Conservation (phyloP, 2,888 invertebrate genomes). For the Dynastes maya region DNA sequence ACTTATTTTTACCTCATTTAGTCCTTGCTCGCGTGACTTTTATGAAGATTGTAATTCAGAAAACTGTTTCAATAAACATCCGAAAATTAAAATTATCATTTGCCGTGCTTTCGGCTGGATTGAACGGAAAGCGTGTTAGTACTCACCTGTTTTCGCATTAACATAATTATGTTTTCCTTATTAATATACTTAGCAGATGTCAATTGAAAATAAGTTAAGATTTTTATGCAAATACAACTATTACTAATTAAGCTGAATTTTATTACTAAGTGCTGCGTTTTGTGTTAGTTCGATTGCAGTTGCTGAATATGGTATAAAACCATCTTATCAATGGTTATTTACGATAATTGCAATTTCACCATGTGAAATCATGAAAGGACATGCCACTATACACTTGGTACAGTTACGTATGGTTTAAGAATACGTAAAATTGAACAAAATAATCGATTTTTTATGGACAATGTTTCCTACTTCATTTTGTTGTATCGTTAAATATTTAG, state of each 20-base stretch:
- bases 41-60: constrained; percentile 36
- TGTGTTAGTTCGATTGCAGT: neutral
- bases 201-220: constrained; percentile 19
- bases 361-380: too few relatives aligned
- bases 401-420: too few relatives aligned
- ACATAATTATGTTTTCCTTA: constrained; percentile 35
- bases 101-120: constrained; percentile 31
- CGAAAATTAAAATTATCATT: constrained; percentile 40
- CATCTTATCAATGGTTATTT: neutral
- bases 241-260: constrained; percentile 6
- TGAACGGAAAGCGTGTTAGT: constrained; percentile 9
- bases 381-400: too few relatives aligned
- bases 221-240: constrained; percentile 14
- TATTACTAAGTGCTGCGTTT: neutral
- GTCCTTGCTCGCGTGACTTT: constrained; percentile 32
- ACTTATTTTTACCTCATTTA: constrained; percentile 26
- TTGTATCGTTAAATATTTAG: too few relatives aligned
- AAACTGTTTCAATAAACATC: constrained; percentile 36
- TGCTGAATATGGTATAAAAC: neutral
- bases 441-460: too few relatives aligned
- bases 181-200: constrained; percentile 30
- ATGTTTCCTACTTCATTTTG: too few relatives aligned
- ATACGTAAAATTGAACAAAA: too few relatives aligned
- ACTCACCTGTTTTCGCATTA: constrained; percentile 42
- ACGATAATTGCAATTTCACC: neutral